Conservation (phyloP, 2,797 vertebrate species). For the Denticeps clupeoides region DNA sequence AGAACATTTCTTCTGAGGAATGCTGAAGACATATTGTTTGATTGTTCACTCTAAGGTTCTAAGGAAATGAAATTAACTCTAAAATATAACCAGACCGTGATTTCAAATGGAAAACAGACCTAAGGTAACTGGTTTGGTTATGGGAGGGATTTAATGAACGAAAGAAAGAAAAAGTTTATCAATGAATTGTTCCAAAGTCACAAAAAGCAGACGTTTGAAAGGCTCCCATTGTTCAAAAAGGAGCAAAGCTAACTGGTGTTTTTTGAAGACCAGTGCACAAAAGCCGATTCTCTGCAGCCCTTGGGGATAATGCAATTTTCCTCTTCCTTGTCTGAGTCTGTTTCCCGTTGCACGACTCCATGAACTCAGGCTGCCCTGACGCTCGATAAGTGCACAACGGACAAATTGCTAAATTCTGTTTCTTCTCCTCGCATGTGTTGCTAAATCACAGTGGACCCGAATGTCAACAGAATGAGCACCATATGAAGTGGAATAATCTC, state of each 20-base stretch:
- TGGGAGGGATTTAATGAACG: neutral
- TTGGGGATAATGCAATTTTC: conserved; percentile 26
- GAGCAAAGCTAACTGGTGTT: conserved; percentile 7
- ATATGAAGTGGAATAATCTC: conserved; percentile 19
- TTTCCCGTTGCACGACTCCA: conserved; percentile 31
- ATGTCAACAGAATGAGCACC: conserved; percentile 7
- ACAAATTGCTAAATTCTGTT: conserved; percentile 27
- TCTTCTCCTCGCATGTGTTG: conserved; percentile 24
- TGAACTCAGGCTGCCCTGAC: conserved; percentile 33
- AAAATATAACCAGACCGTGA: neutral
- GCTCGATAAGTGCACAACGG: conserved; percentile 22
- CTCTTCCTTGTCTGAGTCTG: conserved; percentile 24
- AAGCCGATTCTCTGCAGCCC: conserved; percentile 19
- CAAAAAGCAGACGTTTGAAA: conserved; percentile 20
- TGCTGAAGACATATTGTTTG: no score
- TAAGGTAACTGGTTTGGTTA: neutral
- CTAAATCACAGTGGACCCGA: conserved; percentile 26
- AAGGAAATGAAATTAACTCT: neutral
- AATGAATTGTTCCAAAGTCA: neutral
- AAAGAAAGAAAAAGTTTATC: neutral
- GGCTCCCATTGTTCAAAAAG: conserved; percentile 26
- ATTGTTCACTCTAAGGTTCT: neutral
- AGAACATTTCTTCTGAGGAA: no score
- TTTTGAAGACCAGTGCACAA: conserved; percentile 21
- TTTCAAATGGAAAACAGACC: neutral